phyloP scores from a whole-genome alignment of 2,888 invertebrate genomes.

The Pseudococcus jackbeardsleyi region DNA sequence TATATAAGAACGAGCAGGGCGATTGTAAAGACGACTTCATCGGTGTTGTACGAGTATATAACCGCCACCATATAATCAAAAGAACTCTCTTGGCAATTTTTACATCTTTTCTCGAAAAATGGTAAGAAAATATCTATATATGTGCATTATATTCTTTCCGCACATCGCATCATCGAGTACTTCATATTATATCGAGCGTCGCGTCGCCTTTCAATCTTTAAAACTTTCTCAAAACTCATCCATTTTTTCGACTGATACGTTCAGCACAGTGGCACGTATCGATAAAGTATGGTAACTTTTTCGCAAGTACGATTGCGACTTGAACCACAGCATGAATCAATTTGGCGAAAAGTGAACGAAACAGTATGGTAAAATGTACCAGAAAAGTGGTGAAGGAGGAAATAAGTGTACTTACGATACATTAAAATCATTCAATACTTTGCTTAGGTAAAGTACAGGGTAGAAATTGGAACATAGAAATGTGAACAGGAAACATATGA shows the following conservation, averaged over 20 bases:
- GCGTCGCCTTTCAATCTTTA: slow-evolving; percentile 46
- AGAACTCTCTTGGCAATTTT: slow-evolving; percentile 47
- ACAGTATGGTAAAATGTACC: background rate
- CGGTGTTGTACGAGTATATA: background rate
- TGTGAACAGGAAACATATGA: background rate
- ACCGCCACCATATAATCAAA: slow-evolving; percentile 32
- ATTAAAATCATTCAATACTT: slow-evolving; percentile 22
- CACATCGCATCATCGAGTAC: background rate
- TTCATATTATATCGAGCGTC: slow-evolving; percentile 42
- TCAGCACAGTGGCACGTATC: background rate
- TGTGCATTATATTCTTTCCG: slow-evolving; percentile 3
- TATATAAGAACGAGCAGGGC: background rate
- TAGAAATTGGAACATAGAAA: background rate
- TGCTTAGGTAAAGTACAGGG: background rate
- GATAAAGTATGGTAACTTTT: background rate
- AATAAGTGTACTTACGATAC: background rate
- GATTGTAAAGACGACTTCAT: slow-evolving; percentile 39
- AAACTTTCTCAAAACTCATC: slow-evolving; percentile 46
- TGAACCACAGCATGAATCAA: slow-evolving; percentile 24
- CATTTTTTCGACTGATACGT: slow-evolving; percentile 29
- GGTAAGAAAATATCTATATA: slow-evolving; percentile 12
- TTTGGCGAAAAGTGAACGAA: slow-evolving; percentile 37
- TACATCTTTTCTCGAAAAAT: background rate
- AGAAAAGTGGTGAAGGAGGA: background rate
- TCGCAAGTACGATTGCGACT: background rate